These are phyloP conservation scores for Xestia c-nigrum DNA, from an alignment of 2,888 invertebrate species.

Conservation along the genomic window DNA sequence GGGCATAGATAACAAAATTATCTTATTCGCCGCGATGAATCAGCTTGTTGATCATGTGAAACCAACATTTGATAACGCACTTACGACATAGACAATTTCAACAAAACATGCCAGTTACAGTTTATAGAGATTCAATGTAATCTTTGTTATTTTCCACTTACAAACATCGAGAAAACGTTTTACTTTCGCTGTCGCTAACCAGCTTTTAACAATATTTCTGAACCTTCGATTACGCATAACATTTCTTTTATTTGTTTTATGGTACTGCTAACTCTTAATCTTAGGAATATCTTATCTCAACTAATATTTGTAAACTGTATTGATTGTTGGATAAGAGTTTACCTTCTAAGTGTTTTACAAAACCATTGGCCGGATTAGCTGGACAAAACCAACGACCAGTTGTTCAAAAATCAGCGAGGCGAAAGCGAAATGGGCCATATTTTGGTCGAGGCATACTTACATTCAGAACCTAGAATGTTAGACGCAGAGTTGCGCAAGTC, in stretches of 20 bases:
- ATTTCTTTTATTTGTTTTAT: slow-evolving; percentile 11
- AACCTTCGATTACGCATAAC: slow-evolving; percentile 5
- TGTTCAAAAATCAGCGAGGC: not conserved
- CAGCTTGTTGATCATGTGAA: slow-evolving; percentile 34
- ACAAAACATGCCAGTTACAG: slow-evolving; percentile 42
- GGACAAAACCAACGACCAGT: no score
- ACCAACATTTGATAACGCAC: slow-evolving; percentile 40
- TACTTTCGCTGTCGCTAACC: slow-evolving; percentile 25
- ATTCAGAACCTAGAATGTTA: not conserved
- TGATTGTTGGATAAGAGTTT: slow-evolving; percentile 25
- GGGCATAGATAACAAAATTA: not conserved
- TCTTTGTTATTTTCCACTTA: slow-evolving; percentile 60
- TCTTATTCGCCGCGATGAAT: slow-evolving; percentile 37
- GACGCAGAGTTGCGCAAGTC: not conserved
- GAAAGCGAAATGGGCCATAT: not conserved
- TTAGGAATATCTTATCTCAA: slow-evolving; percentile 21
- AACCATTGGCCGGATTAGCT: not conserved
- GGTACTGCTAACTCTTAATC: slow-evolving; percentile 34
- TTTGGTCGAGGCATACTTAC: not conserved
- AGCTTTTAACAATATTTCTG: not conserved
- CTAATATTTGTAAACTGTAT: slow-evolving; percentile 44
- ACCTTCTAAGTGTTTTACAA: not conserved
- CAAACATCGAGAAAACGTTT: slow-evolving; percentile 31
- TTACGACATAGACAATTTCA: slow-evolving; percentile 31
- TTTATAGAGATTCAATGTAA: slow-evolving; percentile 44